phyloP scores from a whole-genome alignment of 2,888 invertebrate genomes.

The Clivina fossor region DNA sequence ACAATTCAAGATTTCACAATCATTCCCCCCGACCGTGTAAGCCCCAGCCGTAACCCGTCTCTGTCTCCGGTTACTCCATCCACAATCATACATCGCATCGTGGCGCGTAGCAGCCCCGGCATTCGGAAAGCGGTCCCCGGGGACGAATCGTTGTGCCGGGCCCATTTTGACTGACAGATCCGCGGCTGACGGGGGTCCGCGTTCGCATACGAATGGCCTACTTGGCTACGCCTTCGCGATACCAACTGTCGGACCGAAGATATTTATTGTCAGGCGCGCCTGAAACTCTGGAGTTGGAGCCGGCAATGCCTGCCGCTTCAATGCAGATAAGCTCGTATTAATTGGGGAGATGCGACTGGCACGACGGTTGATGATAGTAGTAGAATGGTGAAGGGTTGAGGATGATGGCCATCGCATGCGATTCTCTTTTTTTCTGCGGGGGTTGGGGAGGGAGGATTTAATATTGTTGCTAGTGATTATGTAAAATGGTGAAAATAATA shows the following conservation, averaged over 20 bases:
- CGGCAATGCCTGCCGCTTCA: slow-evolving; percentile 41
- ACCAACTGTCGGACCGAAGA: slow-evolving; percentile 18
- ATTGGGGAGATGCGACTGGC: no score
- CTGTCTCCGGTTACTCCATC: no score
- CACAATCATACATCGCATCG: no score
- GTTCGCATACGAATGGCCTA: slow-evolving; percentile 54
- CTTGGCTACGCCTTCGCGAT: slow-evolving; percentile 47
- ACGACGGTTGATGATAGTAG: neutral
- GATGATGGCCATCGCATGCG: no score
- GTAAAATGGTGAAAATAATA: no score
- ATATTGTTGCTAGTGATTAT: no score
- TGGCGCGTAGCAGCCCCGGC: no score
- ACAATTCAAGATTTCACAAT: no score
- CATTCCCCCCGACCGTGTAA: no score
- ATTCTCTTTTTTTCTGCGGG: no score
- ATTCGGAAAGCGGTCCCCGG: neutral
- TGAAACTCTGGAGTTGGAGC: slow-evolving; percentile 38
- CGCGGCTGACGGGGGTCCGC: slow-evolving; percentile 53
- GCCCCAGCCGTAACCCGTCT: no score
- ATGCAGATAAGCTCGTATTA: slow-evolving; percentile 54
- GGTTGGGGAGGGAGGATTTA: no score
- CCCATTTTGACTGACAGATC: slow-evolving; percentile 53
- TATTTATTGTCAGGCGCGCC: slow-evolving; percentile 48
- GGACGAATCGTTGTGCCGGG: slow-evolving; percentile 9
- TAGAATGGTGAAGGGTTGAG: neutral